Percentiles rank a stretch among this genome's conserved stretches.
phyloP scores from a whole-genome alignment of 2,797 vertebrate species.

The Gobio occitaniae region DNA sequence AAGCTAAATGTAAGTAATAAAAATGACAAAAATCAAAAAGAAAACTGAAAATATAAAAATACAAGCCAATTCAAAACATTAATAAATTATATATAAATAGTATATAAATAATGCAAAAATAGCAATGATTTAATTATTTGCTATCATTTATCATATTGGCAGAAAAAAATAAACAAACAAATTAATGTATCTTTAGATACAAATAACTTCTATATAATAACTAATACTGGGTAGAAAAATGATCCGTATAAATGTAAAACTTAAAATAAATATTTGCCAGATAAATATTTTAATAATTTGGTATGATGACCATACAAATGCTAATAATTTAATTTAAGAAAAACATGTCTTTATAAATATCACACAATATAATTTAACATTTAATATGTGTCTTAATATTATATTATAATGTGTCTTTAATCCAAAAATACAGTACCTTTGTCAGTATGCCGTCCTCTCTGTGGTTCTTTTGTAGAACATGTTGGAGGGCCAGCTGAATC shows the following conservation, averaged over 20 bases:
- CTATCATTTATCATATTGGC: neutral
- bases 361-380: neutral
- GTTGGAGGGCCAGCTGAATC: conserved; percentile 97
- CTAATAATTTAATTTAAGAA: too few relatives aligned
- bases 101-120: neutral
- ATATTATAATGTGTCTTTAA: neutral
- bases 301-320: neutral
- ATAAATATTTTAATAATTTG: neutral
- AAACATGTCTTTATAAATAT: too few relatives aligned
- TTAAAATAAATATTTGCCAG: neutral
- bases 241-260: too few relatives aligned
- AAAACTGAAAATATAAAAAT: neutral
- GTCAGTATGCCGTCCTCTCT: conserved; percentile 98
- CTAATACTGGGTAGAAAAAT: too few relatives aligned
- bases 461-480: conserved; percentile 99
- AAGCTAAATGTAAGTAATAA: neutral
- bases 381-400: neutral
- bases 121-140: too few relatives aligned
- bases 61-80: neutral
- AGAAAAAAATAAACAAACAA: neutral
- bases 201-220: too few relatives aligned
- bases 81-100: neutral
- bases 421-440: conserved; percentile 82
- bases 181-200: neutral
- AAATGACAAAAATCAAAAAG: neutral